phyloP scores from a whole-genome alignment of 2,113 vertebrate species.

The Colaptes auratus region DNA sequence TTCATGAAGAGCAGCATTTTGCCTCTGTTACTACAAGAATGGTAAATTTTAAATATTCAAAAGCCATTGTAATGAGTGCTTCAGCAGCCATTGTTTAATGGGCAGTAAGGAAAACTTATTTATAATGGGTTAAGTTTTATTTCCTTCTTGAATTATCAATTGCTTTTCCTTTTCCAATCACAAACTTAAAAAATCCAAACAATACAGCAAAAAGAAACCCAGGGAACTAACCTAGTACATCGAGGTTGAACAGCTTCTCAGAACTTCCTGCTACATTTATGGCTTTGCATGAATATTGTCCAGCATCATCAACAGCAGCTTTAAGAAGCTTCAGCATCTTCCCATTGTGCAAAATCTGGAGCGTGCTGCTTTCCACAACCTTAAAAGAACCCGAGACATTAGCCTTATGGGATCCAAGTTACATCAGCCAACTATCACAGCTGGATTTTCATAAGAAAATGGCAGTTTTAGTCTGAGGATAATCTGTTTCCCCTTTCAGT shows the following conservation, averaged over 20 bases:
- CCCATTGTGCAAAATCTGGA: conserved; percentile 85
- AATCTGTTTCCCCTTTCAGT: conserved; percentile 28
- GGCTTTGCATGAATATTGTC: conserved; percentile 90
- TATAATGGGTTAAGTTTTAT: neutral
- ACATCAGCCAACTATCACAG: conserved; percentile 33
- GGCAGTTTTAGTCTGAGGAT: neutral
- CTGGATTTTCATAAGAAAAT: conserved; percentile 38
- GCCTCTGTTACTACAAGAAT: neutral
- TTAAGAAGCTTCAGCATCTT: conserved; percentile 87
- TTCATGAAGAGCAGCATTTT: neutral
- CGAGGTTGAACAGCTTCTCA: conserved; percentile 87
- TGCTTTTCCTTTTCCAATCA: neutral
- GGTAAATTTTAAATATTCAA: neutral
- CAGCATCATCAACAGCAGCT: conserved; percentile 77
- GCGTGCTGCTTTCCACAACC: conserved; percentile 80
- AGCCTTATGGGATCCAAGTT: conserved; percentile 18
- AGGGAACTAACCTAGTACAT: conserved; percentile 84
- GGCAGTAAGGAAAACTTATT: neutral
- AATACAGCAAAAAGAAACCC: neutral
- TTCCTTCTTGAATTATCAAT: neutral
- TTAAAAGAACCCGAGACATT: conserved; percentile 65
- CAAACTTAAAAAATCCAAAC: neutral
- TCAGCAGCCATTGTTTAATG: neutral
- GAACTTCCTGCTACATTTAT: conserved; percentile 89
- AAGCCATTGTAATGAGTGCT: neutral